Base-by-base conservation (phyloP, 2,888 invertebrate genomes). In the Phortica okadai region DNA sequence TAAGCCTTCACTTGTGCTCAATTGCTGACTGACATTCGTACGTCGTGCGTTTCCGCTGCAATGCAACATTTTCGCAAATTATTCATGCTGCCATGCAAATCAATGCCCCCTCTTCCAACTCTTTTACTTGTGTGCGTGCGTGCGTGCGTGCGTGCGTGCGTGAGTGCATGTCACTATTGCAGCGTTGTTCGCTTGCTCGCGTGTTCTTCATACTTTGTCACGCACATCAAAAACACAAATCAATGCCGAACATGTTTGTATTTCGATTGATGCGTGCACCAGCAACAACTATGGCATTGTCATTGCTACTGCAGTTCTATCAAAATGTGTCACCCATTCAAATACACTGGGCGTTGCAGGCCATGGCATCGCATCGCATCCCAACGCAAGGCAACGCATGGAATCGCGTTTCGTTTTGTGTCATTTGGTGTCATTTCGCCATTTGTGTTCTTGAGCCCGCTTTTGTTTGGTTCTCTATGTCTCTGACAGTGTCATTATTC, bases 191-290 rank as follows among this genome's bases (percentile, higher is more conserved):
- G 59, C 59, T 16, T 59, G 59, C 16, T n/a, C n/a, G 59, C 59
- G 54, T n/a, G 54, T 50, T 50, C 50, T 6, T 50, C 16, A 59
- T 59, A 59, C 59, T 59, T 59, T 59, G 59, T 59, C 59, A 59
- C 59, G 59, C n/a, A 59, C n/a, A n/a, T 59, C 59, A 21, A 59
- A 59, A 59, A 59, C 59, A 59, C 59, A 59, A 59, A 59, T 59
- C 59, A 59, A 59, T 59, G 59, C 59, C 59, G 50, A 50, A 50
- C 50, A 59, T 59, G 59, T 21, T 16, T 59, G 59, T 59, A 59
- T 21, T n/a, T n/a, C 59, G 21, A 8, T 21, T 59, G 59, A n/a
- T 7, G 59, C 59, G 16, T 59, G 59, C 21, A 6, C 59, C 59
- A 11, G 1, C 14, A 59, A 59, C 14, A 59, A 16, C 11, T 10